Conservation (phyloP, 2,888 invertebrate genomes). For the Saturnia pavonia region DNA sequence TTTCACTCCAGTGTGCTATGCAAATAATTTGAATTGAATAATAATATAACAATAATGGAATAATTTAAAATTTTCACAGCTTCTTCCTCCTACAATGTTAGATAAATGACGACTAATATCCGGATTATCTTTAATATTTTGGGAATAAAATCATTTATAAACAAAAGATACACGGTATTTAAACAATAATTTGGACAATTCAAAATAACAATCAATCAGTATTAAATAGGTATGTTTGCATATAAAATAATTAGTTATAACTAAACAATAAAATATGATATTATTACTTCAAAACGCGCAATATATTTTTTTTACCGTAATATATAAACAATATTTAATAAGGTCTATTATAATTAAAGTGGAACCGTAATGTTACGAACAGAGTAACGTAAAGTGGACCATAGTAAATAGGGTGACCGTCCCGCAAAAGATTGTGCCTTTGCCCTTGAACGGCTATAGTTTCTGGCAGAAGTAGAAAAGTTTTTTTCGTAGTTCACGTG, state of each 20-base stretch:
- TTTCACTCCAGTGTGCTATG: conserved; percentile 38
- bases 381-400: conserved; percentile 17
- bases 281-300: neutral
- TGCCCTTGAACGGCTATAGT: too few relatives aligned
- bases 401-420: neutral
- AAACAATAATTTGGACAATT: neutral
- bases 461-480: too few relatives aligned
- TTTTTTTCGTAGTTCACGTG: too few relatives aligned
- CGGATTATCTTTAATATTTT: neutral
- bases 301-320: neutral
- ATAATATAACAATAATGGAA: too few relatives aligned
- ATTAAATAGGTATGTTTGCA: neutral
- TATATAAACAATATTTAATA: neutral
- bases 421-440: too few relatives aligned
- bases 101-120: neutral
- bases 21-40: conserved; percentile 27
- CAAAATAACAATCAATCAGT: neutral
- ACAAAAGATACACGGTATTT: neutral
- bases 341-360: neutral
- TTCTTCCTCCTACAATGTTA: neutral
- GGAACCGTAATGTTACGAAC: conserved; percentile 24
- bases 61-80: neutral
- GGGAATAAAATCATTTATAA: neutral
- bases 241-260: neutral
- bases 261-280: neutral